Base-by-base conservation (phyloP, 2,888 invertebrate species). In the Folsomia candida region DNA sequence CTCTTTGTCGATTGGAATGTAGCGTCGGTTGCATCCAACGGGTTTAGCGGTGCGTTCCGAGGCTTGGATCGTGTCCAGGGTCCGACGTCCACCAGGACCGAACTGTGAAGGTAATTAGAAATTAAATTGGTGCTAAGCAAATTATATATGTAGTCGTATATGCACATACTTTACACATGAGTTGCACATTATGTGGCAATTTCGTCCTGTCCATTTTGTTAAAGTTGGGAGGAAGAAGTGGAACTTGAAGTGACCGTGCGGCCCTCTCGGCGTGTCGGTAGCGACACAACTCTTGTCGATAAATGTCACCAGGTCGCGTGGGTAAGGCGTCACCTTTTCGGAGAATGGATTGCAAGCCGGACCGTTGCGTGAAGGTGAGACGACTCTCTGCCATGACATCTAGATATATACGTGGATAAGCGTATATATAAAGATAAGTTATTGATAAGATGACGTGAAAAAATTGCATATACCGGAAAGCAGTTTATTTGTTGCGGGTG, bases 331-430 rank as follows among this genome's bases (percentile, higher is more conserved):
- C 67, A 2, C 77, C 77, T 3, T 67, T 71, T 14, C 78, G 69
- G 1, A 78, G 68, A 60, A 78, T 73, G 1, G 73, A 73, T 18
- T 72, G 69, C 29, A 78, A 78, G 24, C 74, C 75, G 57, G 63
- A 69, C 59, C 73, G 73, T 57, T 78, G 78, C 2, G 69, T 58
- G 24, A 67, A 73, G n/a, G 77, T 76, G 57, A 78, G 62, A 24
- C 73, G 66, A 37, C 76, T 74, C 69, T 78, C 78, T 47, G 37
- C 28, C 37, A 37, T 37, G 6, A 37, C 6, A 4, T 37, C 37
- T 37, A 14, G 6, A 37, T 4, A 37, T n/a, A n/a, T n/a, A n/a
- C n/a, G n/a, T n/a, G n/a, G n/a, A n/a, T n/a, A n/a, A n/a, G n/a
- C n/a, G n/a, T n/a, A n/a, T n/a, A n/a, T 37, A 37, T 9, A 37